Base-by-base conservation (phyloP, 1,140 invertebrate species). In the Neodiprion virginianus region DNA sequence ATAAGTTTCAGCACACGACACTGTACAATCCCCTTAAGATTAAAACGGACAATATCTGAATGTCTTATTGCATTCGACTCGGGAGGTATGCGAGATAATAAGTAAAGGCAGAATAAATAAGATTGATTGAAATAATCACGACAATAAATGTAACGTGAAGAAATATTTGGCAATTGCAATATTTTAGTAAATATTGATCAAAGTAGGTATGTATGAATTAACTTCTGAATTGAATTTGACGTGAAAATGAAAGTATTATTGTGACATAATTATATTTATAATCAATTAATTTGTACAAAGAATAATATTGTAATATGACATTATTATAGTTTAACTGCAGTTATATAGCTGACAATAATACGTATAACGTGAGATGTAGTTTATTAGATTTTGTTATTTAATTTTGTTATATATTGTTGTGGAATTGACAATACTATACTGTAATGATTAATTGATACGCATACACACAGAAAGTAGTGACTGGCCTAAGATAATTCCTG, bases 401-500 rank as follows among this genome's bases (percentile, higher is more conserved):
- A 61, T 61, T 17, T 61, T 61, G n/a, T 61, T 61, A 14, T 61
- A 61, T 61, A 12, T 61, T 17, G 53, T 9, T 61, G 53, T 61
- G 53, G 53, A 61, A 61, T 9, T 61, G 53, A 61, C 53, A 61
- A 17, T 61, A 61, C n/a, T 14, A 12, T 61, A 61, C 53, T 12
- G 53, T 61, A 61, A 61, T 61, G n/a, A 77, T 80, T 80, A 40
- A 17, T 47, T 28, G 12, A 12, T 47, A 69, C 23, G 23, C 68
- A 69, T 47, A 69, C 68, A 69, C 68, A 69, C 68, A 28, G 10
- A 23, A 83, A 86, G 87, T 88, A 88, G 86, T 88, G 80, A 83
- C 83, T 83, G 86, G 86, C 87, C 86, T 88, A 88, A 88, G 49
- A 79, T 84, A 83, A 86, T 80, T 76, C 79, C 74, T 79, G 75